phyloP scores from a whole-genome alignment of 2,797 vertebrate genomes.

The Myotis daubentonii region DNA sequence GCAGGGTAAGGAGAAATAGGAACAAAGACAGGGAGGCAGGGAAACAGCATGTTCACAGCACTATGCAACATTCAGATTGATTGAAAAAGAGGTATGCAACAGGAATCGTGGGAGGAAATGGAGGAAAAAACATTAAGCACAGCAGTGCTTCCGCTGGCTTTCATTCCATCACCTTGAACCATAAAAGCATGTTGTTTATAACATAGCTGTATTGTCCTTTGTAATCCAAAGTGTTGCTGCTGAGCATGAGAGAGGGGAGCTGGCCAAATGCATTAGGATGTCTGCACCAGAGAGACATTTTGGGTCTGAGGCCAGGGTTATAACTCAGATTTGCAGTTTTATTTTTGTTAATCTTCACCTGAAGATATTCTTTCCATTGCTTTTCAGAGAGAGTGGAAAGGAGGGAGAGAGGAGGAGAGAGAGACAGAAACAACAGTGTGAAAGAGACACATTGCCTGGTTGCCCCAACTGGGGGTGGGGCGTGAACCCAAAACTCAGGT shows the following conservation, averaged over 20 bases:
- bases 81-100: not conserved
- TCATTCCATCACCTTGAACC: not conserved
- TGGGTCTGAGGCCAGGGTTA: not conserved
- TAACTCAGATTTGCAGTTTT: not conserved
- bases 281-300: not conserved
- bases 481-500: too few relatives aligned
- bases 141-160: not conserved
- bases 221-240: not conserved
- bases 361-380: too few relatives aligned
- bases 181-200: not conserved
- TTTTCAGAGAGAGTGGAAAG: too few relatives aligned
- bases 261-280: not conserved
- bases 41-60: not conserved
- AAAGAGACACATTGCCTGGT: too few relatives aligned
- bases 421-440: too few relatives aligned
- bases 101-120: not conserved
- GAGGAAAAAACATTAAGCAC: not conserved
- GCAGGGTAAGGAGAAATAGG: not conserved
- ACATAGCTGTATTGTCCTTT: not conserved
- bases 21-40: not conserved
- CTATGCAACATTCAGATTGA: not conserved
- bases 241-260: not conserved
- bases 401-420: too few relatives aligned
- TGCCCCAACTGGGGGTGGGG: too few relatives aligned
- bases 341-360: too few relatives aligned